These are phyloP conservation scores for Pycnonotus jocosus DNA, from an alignment of 2,113 vertebrate genomes.

Conservation along the genomic window DNA sequence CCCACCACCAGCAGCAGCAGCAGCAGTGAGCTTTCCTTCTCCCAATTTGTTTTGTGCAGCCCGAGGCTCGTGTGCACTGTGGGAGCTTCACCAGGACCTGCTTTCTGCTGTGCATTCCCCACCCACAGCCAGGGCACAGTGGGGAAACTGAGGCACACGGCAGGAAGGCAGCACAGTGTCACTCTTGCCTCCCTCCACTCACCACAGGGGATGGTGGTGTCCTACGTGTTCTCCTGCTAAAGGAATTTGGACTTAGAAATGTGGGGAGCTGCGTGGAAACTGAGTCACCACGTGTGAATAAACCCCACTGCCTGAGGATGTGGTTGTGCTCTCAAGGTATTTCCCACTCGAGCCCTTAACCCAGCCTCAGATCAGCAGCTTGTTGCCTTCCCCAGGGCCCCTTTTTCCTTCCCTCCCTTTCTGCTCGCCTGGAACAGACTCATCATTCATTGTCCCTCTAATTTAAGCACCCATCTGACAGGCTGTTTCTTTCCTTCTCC, in stretches of 20 bases:
- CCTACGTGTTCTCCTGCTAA: background rate
- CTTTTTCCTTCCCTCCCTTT: background rate
- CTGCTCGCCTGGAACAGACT: background rate
- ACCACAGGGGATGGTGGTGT: fast-evolving
- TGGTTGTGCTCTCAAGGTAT: background rate
- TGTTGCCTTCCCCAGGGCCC: slow-evolving; percentile 2
- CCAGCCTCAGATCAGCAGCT: background rate
- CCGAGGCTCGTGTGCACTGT: background rate
- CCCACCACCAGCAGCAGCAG: background rate
- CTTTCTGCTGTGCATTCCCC: background rate
- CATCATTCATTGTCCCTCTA: slow-evolving; percentile 14
- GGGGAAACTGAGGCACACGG: background rate
- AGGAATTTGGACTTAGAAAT: background rate
- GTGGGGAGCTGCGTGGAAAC: background rate
- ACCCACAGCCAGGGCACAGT: background rate
- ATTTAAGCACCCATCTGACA: slow-evolving; percentile 9
- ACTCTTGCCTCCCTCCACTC: background rate
- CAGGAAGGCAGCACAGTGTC: background rate
- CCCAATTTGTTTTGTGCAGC: background rate
- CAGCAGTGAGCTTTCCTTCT: background rate
- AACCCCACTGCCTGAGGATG: background rate
- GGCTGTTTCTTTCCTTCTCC: background rate
- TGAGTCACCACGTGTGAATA: background rate
- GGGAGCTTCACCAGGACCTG: background rate
- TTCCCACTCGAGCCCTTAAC: background rate